Evolutionary conservation across 2,113 vertebrate genomes (phyloP).

Genomic region (Melierax canorus): DNA sequence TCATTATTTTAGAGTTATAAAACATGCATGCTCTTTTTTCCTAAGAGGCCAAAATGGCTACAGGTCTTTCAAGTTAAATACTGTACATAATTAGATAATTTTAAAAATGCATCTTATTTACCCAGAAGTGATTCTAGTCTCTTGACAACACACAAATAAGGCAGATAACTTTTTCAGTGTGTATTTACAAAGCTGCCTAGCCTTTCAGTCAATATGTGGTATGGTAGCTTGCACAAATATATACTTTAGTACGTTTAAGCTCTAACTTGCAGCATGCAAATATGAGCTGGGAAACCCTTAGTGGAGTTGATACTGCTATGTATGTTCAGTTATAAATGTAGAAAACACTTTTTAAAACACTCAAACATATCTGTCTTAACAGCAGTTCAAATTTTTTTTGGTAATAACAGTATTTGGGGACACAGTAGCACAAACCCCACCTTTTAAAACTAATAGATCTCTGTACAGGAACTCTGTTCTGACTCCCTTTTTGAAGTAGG

Average conservation of each 20-base stretch:
- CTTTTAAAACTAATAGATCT: neutral
- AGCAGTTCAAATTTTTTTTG: neutral
- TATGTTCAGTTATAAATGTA: neutral
- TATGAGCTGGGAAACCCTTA: neutral
- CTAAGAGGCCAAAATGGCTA: constrained; percentile 53
- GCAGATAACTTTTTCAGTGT: constrained; percentile 3
- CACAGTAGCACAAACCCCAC: neutral
- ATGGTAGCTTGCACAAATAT: constrained; percentile 19
- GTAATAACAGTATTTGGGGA: neutral
- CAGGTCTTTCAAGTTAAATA: constrained; percentile 57
- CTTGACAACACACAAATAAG: constrained; percentile 53
- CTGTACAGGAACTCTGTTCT: neutral
- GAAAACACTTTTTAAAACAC: neutral
- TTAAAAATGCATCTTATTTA: constrained; percentile 60
- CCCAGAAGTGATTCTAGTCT: constrained; percentile 47
- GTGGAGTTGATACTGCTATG: neutral
- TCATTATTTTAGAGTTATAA: constrained; percentile 52
- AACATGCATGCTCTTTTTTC: constrained; percentile 58
- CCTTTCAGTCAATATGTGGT: constrained; percentile 1
- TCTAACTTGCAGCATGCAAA: neutral
- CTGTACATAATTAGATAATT: constrained; percentile 28
- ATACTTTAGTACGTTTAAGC: neutral
- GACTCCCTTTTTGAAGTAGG: neutral
- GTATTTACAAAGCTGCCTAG: constrained; percentile 32
- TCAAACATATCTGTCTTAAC: neutral